Conservation (phyloP, 2,113 vertebrate genomes). For the Dolichallabes microphthalmus region DNA sequence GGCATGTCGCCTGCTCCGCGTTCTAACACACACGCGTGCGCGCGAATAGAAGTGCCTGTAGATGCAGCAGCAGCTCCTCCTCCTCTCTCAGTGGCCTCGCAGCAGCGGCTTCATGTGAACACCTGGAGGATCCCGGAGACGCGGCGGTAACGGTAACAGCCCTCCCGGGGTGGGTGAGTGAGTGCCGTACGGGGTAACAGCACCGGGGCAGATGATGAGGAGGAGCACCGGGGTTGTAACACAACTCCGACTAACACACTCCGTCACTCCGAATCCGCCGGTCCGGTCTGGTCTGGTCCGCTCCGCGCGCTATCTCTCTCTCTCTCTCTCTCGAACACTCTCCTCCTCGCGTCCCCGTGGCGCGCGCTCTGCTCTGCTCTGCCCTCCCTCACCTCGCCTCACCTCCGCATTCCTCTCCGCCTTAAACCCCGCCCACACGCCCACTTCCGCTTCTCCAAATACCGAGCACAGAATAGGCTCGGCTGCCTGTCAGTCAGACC, state of each 20-base stretch:
- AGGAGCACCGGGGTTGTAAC: too few relatives aligned
- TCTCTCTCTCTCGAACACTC: too few relatives aligned
- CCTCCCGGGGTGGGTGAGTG: too few relatives aligned
- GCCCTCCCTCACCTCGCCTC: slow-evolving; percentile 11
- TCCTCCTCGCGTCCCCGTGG: slow-evolving; percentile 18
- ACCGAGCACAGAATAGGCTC: background rate
- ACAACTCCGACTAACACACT: too few relatives aligned
- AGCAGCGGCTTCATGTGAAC: background rate
- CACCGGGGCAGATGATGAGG: too few relatives aligned
- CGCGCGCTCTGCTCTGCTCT: slow-evolving; percentile 29
- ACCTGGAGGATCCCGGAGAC: background rate
- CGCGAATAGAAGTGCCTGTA: too few relatives aligned
- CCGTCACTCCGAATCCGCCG: too few relatives aligned
- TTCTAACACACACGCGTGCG: background rate
- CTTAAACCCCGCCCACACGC: slow-evolving; percentile 37
- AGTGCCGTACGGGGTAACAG: too few relatives aligned
- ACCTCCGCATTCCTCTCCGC: slow-evolving; percentile 27
- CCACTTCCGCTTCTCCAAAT: slow-evolving; percentile 64
- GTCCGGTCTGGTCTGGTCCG: too few relatives aligned
- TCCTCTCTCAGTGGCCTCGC: background rate
- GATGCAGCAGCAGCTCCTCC: background rate
- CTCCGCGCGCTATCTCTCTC: too few relatives aligned
- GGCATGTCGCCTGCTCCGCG: slow-evolving; percentile 78
- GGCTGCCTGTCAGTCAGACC: background rate
- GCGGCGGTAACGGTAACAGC: too few relatives aligned